phyloP scores from a whole-genome alignment of 2,888 invertebrate species.

The Apomyelois bistriatella region DNA sequence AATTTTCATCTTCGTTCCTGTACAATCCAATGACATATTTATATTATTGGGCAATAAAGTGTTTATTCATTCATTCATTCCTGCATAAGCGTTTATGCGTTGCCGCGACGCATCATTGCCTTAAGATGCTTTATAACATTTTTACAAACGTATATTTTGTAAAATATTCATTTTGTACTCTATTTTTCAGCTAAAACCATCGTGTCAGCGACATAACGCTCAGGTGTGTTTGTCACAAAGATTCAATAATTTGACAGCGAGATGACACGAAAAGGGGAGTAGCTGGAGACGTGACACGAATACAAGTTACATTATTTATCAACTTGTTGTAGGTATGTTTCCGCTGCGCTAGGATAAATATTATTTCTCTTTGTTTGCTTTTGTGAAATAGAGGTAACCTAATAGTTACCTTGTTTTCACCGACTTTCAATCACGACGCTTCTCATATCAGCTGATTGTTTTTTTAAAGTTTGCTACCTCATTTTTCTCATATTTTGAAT shows the following conservation, averaged over 20 bases:
- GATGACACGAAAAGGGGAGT: conserved; percentile 32
- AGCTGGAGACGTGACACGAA: conserved; percentile 36
- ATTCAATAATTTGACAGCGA: conserved; percentile 50
- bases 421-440: too few relatives aligned
- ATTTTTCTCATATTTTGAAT: too few relatives aligned
- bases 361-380: not conserved
- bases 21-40: too few relatives aligned
- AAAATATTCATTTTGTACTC: not conserved
- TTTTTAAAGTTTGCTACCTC: too few relatives aligned
- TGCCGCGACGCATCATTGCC: too few relatives aligned
- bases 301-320: conserved; percentile 32
- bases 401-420: not conserved
- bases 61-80: too few relatives aligned
- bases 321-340: conserved; percentile 11
- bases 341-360: conserved; percentile 11
- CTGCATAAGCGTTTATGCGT: too few relatives aligned
- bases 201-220: conserved; percentile 20
- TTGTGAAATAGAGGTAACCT: not conserved
- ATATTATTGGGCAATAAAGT: too few relatives aligned
- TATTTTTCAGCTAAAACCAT: conserved; percentile 6
- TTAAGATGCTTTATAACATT: too few relatives aligned
- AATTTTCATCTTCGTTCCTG: too few relatives aligned
- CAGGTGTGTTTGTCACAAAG: conserved; percentile 42
- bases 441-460: too few relatives aligned
- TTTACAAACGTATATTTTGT: too few relatives aligned